Evolutionary conservation across 1,140 invertebrate genomes (phyloP), one percentile per base, ranked within the genome.

Genomic region (Manduca sexta): DNA sequence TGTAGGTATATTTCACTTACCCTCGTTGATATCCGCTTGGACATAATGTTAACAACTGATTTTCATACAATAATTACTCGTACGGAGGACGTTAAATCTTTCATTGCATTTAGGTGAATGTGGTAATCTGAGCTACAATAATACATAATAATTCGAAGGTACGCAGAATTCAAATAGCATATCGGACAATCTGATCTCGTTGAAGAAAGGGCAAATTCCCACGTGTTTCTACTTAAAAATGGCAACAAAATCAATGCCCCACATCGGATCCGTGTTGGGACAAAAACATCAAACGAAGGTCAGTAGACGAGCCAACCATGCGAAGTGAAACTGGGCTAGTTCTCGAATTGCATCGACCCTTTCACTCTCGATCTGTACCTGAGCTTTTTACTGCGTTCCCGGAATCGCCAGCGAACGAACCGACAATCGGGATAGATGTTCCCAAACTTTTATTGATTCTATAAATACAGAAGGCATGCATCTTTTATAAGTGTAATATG

Each of bases 331-430:
- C 77, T 78, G 59, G 68, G 69, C 68, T 68, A 67, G 69, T 70
- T 74, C 77, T 85, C 82, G 61, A 64, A 81, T 85, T 83, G 82
- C 82, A 78, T 71, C 57, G 82, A 80, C 82, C 81, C 81, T 85
- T 85, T 85, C 81, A 85, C 81, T 85, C 76, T 85, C 81, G 62
- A 69, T 64, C 43, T 64, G 61, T 85, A 85, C 81, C 81, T 85
- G 81, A 77, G 71, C 73, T 85, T 85, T 83, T 85, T 85, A 71
- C 69, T 62, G 46, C 52, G 10, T 80, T 78, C 79, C 73, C 60
- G 62, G 76, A 83, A 85, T 81, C 63, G 56, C 60, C 54, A 53
- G 56, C 60, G 57, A 67, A 62, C 59, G 60, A 61, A 67, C 56
- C 52, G 52, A 56, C 37, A 41, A 16, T 50, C 39, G 38, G 56